A percentile compares a stretch with the other conserved stretches of the same genome.
phyloP scores from a whole-genome alignment of 2,113 vertebrate genomes.

The Myiozetetes cayanensis region DNA sequence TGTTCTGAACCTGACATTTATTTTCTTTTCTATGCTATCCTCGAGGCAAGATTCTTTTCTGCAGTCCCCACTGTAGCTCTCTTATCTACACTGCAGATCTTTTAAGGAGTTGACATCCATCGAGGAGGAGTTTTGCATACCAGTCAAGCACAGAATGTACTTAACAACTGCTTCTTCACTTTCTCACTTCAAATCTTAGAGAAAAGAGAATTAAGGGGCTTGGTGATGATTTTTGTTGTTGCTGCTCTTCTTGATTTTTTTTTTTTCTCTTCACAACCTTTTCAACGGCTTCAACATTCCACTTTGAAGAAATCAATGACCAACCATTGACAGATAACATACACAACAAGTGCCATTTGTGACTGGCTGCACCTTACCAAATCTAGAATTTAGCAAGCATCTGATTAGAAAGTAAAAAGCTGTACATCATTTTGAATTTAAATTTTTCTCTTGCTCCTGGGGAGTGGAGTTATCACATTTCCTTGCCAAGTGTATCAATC shows the following conservation, averaged over 20 bases:
- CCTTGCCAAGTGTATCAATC: background rate
- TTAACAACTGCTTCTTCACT: background rate
- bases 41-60: constrained; percentile 6
- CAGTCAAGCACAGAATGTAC: background rate
- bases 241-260: background rate
- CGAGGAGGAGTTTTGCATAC: background rate
- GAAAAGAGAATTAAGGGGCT: background rate
- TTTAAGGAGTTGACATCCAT: background rate
- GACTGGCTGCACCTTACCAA: background rate
- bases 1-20: constrained; percentile 23
- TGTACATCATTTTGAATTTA: background rate
- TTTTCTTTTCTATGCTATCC: background rate
- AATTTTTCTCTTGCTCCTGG: background rate
- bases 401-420: background rate
- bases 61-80: background rate
- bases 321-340: background rate
- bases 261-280: background rate
- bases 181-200: background rate
- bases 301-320: background rate
- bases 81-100: background rate
- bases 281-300: background rate
- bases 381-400: background rate
- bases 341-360: background rate
- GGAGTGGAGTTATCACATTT: background rate
- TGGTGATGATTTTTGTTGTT: background rate